A percentile compares a stretch with the other conserved stretches of the same genome.
Conservation (phyloP, 2,113 vertebrate genomes). For the Oenanthe oenanthe region DNA sequence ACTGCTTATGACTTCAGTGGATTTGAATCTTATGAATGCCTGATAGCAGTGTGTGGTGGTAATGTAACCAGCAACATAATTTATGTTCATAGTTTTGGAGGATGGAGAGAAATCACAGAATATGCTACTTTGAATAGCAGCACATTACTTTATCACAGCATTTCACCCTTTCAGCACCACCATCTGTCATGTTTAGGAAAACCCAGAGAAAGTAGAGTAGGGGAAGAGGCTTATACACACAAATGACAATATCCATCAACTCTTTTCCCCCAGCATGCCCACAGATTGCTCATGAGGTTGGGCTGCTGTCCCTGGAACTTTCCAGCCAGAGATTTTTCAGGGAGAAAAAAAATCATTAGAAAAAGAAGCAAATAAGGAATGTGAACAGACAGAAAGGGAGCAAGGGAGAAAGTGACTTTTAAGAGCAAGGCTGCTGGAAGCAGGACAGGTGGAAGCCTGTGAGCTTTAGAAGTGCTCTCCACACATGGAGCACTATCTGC, state of each 20-base stretch:
- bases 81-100: conserved; percentile 22
- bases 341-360: neutral
- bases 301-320: neutral
- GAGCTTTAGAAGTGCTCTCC: neutral
- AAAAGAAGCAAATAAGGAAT: neutral
- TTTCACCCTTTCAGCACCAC: neutral
- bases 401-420: neutral
- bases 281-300: neutral
- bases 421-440: neutral
- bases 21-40: conserved; percentile 45
- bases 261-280: neutral
- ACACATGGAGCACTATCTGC: neutral
- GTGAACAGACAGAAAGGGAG: neutral
- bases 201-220: neutral
- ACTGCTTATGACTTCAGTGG: conserved; percentile 29
- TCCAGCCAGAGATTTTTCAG: neutral
- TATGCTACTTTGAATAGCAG: neutral
- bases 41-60: neutral
- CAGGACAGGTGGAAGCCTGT: neutral
- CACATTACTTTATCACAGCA: neutral
- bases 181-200: neutral
- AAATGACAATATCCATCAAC: neutral
- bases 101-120: neutral
- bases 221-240: neutral
- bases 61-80: conserved; percentile 20